Conservation (phyloP, 2,113 vertebrate species). For the Etheostoma spectabile region DNA sequence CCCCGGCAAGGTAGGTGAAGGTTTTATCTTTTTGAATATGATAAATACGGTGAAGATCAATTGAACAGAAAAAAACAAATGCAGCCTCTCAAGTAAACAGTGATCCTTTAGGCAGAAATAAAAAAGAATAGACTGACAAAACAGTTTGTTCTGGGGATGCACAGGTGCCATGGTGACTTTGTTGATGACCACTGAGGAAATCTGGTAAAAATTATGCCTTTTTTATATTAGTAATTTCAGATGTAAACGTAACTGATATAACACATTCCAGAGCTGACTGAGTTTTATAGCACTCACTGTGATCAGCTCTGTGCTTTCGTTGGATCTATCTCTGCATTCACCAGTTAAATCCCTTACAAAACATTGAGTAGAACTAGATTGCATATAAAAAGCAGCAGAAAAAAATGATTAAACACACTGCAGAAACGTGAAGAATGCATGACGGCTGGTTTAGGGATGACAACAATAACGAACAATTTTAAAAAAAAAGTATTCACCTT, state of each 20-base stretch:
- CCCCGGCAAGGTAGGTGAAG: conserved; percentile 5
- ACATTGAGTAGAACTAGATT: conserved; percentile 28
- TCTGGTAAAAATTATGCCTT: background rate
- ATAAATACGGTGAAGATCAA: conserved; percentile 23
- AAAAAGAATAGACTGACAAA: conserved; percentile 17
- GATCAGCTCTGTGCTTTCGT: conserved; percentile 40
- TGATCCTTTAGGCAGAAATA: conserved; percentile 14
- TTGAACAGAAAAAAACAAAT: conserved; percentile 7
- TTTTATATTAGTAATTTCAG: conserved; percentile 5
- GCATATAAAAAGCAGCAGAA: conserved; percentile 46
- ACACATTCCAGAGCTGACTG: background rate
- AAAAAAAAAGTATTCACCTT: conserved; percentile 31
- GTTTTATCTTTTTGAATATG: conserved; percentile 9
- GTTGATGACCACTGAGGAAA: no score
- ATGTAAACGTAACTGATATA: conserved; percentile 10
- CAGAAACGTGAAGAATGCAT: conserved; percentile 8
- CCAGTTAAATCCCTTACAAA: conserved; percentile 13
- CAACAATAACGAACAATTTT: conserved; percentile 19
- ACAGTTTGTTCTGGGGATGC: conserved; percentile 20
- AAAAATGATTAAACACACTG: conserved; percentile 18
- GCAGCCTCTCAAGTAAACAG: background rate
- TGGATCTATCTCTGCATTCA: conserved; percentile 1
- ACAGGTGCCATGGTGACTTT: no score
- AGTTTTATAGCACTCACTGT: conserved; percentile 21
- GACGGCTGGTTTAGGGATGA: conserved; percentile 8